phyloP scores from a whole-genome alignment of 2,888 invertebrate genomes.

The Meghimatium bilineatum region DNA sequence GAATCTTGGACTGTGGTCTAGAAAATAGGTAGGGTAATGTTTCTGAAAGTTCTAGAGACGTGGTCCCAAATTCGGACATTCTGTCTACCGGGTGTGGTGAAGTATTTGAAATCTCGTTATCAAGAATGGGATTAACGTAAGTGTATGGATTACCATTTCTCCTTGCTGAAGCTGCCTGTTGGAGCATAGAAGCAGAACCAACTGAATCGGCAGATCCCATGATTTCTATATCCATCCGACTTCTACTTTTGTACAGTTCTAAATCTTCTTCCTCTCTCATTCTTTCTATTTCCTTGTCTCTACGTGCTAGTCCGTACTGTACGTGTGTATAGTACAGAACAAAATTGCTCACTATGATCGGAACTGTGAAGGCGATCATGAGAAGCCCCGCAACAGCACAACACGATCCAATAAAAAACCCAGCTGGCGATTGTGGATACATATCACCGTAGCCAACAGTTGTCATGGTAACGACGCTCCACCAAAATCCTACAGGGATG shows the following conservation, averaged over 20 bases:
- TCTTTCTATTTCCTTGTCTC: constrained; percentile 51
- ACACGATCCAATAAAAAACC: constrained; percentile 72
- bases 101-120: neutral
- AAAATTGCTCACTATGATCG: constrained; percentile 75
- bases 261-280: constrained; percentile 43
- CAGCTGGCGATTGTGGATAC: constrained; percentile 67
- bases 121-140: neutral
- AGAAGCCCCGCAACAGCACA: constrained; percentile 73
- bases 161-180: neutral
- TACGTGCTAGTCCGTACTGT: constrained; percentile 67
- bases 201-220: neutral
- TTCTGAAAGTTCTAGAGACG: neutral
- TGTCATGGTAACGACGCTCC: constrained; percentile 75
- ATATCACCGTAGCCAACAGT: constrained; percentile 76
- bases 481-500: constrained; percentile 75
- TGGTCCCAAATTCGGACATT: neutral
- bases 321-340: constrained; percentile 74
- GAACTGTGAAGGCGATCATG: constrained; percentile 74
- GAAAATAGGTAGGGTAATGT: too few species aligned
- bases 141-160: constrained; percentile 26
- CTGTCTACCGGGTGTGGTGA: too few species aligned
- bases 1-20: too few species aligned
- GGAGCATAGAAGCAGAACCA: neutral
- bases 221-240: constrained; percentile 32
- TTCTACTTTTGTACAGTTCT: constrained; percentile 7